These are phyloP conservation scores for Vanessa cardui DNA, from an alignment of 2,888 invertebrate species.

Conservation along the genomic window DNA sequence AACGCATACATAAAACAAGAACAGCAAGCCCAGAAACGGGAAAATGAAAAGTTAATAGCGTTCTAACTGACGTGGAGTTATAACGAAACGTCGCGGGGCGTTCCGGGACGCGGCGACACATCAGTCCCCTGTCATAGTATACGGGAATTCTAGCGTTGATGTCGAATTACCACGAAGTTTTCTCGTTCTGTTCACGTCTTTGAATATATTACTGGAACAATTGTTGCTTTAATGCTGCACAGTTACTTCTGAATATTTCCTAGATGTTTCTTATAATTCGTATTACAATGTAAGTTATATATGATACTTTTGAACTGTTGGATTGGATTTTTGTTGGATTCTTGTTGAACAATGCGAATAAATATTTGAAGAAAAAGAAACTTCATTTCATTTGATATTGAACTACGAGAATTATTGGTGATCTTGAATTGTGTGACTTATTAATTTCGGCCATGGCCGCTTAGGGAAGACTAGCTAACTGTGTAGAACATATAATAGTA, in stretches of 20 bases:
- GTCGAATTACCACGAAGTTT: constrained; percentile 5
- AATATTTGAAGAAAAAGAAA: too few species aligned
- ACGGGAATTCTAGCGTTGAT: constrained; percentile 1
- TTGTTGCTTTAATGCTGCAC: constrained; percentile 11
- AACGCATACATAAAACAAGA: background rate
- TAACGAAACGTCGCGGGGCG: background rate
- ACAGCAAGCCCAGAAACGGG: background rate
- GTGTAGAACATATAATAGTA: too few species aligned
- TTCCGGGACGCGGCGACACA: constrained; percentile 8
- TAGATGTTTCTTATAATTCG: background rate
- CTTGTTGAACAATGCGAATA: too few species aligned
- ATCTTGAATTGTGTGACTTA: too few species aligned
- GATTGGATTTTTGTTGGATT: too few species aligned
- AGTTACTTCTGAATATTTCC: background rate
- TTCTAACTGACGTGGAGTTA: background rate
- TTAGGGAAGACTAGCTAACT: too few species aligned
- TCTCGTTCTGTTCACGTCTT: constrained; percentile 10
- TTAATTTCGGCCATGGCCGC: too few species aligned
- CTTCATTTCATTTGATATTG: too few species aligned
- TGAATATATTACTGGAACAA: constrained; percentile 13
- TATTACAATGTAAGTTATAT: background rate
- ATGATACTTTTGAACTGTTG: background rate
- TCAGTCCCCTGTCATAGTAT: constrained; percentile 10
- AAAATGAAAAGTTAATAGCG: constrained; percentile 3
- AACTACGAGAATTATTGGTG: too few species aligned